A percentile compares a stretch with the other conserved stretches of the same genome.
Conservation (phyloP, 2,797 vertebrate species). For the Fratercula arctica region DNA sequence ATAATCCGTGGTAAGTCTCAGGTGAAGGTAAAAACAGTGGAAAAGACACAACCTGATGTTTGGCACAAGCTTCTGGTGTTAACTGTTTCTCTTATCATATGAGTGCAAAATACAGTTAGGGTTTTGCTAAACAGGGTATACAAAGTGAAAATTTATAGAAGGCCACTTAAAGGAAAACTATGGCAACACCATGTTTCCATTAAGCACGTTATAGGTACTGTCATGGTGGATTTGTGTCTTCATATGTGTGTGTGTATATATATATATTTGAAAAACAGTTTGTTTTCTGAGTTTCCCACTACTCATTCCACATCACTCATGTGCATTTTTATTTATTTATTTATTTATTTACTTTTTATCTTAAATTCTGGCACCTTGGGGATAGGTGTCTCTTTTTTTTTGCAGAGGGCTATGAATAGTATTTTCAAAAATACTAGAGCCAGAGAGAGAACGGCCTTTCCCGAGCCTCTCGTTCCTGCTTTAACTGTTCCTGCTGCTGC, state of each 20-base stretch:
- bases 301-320: background rate
- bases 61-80: background rate
- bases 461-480: background rate
- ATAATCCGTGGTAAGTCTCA: background rate
- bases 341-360: too few relatives aligned
- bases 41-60: background rate
- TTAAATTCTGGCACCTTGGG: background rate
- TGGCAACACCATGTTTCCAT: background rate
- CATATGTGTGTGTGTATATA: fast-evolving
- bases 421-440: background rate
- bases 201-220: background rate
- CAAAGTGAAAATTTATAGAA: background rate
- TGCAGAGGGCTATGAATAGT: background rate
- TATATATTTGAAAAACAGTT: background rate
- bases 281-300: background rate
- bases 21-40: background rate
- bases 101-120: background rate
- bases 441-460: background rate
- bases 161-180: background rate
- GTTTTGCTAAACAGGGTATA: background rate
- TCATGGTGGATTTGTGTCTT: background rate
- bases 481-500: background rate
- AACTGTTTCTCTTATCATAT: background rate
- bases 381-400: background rate
- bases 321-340: background rate